phyloP scores from a whole-genome alignment of 2,113 vertebrate genomes.

The Antigone vipio region DNA sequence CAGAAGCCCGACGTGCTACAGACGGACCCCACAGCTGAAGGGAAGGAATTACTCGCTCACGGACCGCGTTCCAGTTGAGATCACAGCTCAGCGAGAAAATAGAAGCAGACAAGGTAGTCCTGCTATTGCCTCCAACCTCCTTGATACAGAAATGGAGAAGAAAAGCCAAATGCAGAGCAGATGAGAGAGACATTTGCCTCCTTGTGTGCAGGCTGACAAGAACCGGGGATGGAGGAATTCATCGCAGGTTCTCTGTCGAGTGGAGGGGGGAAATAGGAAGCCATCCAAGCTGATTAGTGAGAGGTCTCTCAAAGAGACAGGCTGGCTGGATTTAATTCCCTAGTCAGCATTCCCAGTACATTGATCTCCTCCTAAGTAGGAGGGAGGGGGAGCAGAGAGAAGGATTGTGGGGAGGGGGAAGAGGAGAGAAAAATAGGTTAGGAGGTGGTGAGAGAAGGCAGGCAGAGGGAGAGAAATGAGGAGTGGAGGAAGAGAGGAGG shows the following conservation, averaged over 20 bases:
- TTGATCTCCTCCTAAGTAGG: constrained; percentile 52
- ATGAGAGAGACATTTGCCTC: constrained; percentile 62
- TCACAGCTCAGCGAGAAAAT: constrained; percentile 52
- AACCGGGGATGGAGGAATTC: neutral
- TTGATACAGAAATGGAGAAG: neutral
- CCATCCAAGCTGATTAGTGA: constrained; percentile 61
- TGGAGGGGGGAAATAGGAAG: constrained; percentile 21
- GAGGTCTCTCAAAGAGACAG: constrained; percentile 53
- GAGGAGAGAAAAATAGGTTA: constrained; percentile 14
- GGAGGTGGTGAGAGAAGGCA: neutral
- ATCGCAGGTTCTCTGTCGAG: neutral
- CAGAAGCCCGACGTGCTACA: constrained; percentile 37
- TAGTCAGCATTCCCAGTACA: constrained; percentile 60
- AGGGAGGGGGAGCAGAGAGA: constrained; percentile 1
- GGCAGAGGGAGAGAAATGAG: neutral
- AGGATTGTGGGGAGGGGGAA: neutral
- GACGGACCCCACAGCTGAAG: constrained; percentile 16
- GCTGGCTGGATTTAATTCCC: constrained; percentile 54
- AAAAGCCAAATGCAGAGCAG: constrained; percentile 28
- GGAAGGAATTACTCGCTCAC: neutral
- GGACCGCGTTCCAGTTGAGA: neutral
- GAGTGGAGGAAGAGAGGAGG: neutral
- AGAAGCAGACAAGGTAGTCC: constrained; percentile 40
- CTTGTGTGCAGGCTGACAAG: constrained; percentile 48
- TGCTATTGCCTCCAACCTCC: constrained; percentile 26